Evolutionary conservation across 2,113 vertebrate species (phyloP).

Genomic region (Embiotoca jacksoni): DNA sequence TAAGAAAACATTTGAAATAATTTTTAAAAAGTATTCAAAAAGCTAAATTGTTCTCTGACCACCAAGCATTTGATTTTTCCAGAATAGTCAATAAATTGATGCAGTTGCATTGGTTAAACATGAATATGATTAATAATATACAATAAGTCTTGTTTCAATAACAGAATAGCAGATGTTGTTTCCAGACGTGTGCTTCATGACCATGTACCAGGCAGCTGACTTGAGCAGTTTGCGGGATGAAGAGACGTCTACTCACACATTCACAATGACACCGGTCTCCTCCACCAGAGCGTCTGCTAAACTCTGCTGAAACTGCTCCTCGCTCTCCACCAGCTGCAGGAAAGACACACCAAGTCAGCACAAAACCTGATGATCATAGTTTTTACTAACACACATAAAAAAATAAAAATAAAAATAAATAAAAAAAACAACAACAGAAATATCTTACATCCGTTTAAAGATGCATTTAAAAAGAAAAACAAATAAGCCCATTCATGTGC

Average conservation of each 20-base stretch:
- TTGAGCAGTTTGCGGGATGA: background rate
- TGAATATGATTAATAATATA: background rate
- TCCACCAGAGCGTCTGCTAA: conserved; percentile 79
- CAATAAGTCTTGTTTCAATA: background rate
- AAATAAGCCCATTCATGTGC: background rate
- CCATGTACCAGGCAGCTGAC: background rate
- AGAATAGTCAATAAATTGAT: no score
- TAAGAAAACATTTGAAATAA: no score
- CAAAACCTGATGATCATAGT: conserved; percentile 10
- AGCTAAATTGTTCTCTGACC: no score
- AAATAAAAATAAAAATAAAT: no score
- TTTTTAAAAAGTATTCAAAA: no score
- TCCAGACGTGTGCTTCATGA: background rate
- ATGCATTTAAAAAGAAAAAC: background rate
- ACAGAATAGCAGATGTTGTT: background rate
- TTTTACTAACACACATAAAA: background rate
- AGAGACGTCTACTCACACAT: conserved; percentile 77
- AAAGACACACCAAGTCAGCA: conserved; percentile 26
- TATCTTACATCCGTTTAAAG: background rate
- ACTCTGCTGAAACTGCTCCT: conserved; percentile 81
- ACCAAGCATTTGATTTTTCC: no score
- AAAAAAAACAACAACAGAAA: background rate
- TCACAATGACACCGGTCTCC: conserved; percentile 72
- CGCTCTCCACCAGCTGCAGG: conserved; percentile 82
- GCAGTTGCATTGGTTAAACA: background rate